Evolutionary conservation across 2,113 vertebrate species (phyloP).

Genomic region (Carollia perspicillata): DNA sequence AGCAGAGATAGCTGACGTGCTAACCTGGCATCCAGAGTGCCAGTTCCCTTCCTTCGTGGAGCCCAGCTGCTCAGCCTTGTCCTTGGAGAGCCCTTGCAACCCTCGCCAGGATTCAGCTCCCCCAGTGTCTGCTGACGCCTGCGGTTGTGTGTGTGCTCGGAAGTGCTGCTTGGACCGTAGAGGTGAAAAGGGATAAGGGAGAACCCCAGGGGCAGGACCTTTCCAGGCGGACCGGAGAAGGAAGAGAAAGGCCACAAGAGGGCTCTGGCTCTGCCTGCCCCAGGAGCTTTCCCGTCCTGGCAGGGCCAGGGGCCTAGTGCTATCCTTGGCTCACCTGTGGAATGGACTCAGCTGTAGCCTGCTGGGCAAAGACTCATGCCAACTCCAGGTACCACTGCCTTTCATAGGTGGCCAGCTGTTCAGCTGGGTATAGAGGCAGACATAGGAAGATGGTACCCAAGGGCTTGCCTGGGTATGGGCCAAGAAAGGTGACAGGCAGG

Average conservation of each 20-base stretch:
- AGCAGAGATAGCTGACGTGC: background rate
- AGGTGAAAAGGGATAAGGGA: background rate
- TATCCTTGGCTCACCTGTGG: background rate
- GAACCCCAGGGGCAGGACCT: background rate
- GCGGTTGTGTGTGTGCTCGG: fast-evolving
- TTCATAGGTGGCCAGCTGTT: background rate
- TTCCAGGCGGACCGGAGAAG: background rate
- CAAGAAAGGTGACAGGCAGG: background rate
- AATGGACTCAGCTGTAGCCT: background rate
- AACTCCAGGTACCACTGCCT: background rate
- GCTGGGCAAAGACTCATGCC: background rate
- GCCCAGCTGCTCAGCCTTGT: background rate
- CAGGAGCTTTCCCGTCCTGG: background rate
- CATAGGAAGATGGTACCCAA: background rate
- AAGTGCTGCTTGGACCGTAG: background rate
- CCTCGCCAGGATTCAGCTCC: background rate
- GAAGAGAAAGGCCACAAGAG: background rate
- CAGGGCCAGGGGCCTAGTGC: background rate
- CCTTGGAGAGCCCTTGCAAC: background rate
- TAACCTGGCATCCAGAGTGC: background rate
- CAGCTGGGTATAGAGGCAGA: background rate
- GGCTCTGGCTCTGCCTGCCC: background rate
- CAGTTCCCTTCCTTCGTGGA: background rate
- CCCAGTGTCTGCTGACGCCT: background rate
- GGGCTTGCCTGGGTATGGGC: background rate